A percentile compares a stretch with the other conserved stretches of the same genome.
Conservation (phyloP, 2,797 vertebrate species). For the Bucorvus abyssinicus region DNA sequence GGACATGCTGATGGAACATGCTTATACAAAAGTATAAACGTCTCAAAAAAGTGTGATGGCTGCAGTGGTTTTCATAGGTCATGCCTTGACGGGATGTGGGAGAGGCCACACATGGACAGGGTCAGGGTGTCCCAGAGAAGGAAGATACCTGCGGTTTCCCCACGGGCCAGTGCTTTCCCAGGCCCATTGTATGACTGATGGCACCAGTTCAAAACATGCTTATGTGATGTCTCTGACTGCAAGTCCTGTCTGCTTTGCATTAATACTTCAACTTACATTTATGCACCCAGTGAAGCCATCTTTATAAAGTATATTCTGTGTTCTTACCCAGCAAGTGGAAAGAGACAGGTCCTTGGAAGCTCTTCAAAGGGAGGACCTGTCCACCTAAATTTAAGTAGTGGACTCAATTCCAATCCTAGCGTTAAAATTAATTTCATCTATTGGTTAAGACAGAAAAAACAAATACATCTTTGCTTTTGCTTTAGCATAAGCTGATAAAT, state of each 20-base stretch:
- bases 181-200: background rate
- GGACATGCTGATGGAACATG: background rate
- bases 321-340: background rate
- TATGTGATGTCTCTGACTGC: background rate
- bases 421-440: background rate
- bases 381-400: background rate
- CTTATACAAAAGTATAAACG: background rate
- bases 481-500: background rate
- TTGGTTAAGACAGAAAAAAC: background rate
- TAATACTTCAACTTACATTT: background rate
- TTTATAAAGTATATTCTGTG: background rate
- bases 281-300: background rate
- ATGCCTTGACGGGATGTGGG: background rate
- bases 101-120: background rate
- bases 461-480: background rate
- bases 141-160: background rate
- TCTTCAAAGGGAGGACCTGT: background rate
- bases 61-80: background rate
- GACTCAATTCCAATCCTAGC: background rate
- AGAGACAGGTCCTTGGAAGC: background rate
- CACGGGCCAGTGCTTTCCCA: background rate
- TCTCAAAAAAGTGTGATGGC: background rate
- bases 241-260: background rate
- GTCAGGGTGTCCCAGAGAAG: background rate
- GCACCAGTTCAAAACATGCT: background rate